A percentile compares a stretch with the other conserved stretches of the same genome.
These are phyloP conservation scores for Agonopterix alstromeriana DNA, from an alignment of 2,888 invertebrate genomes.

Conservation along the genomic window DNA sequence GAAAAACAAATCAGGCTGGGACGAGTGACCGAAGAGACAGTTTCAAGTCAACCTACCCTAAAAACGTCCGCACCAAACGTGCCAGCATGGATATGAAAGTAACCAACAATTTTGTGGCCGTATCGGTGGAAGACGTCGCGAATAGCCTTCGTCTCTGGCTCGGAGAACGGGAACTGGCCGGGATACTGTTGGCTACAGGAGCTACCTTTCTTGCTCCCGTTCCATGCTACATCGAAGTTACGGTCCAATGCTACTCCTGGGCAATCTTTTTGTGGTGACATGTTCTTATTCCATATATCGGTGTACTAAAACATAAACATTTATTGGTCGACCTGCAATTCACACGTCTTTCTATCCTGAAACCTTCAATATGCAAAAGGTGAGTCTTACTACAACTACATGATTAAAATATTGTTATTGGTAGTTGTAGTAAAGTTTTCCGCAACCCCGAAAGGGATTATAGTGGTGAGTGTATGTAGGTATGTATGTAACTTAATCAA, in stretches of 20 bases:
- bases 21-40: too few relatives aligned
- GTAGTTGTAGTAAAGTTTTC: too few relatives aligned
- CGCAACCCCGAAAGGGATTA: too few relatives aligned
- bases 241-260: slow-evolving; percentile 52
- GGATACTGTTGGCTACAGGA: slow-evolving; percentile 52
- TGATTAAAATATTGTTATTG: too few relatives aligned
- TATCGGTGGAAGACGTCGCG: slow-evolving; percentile 45
- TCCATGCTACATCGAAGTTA: slow-evolving; percentile 60
- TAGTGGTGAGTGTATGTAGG: too few relatives aligned
- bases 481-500: too few relatives aligned
- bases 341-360: too few relatives aligned
- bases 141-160: slow-evolving; percentile 46
- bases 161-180: slow-evolving; percentile 47
- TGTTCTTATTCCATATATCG: slow-evolving; percentile 33
- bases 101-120: slow-evolving; percentile 51
- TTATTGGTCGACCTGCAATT: too few relatives aligned
- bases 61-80: slow-evolving; percentile 18
- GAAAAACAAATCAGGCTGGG: too few relatives aligned
- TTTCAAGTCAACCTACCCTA: slow-evolving; percentile 29
- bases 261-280: slow-evolving; percentile 47
- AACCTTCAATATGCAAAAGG: too few relatives aligned
- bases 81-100: slow-evolving; percentile 51
- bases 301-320: too few relatives aligned
- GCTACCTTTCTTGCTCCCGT: slow-evolving; percentile 17
- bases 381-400: too few relatives aligned